Base-by-base conservation (phyloP, 2,797 vertebrate genomes). In the Chanos chanos region DNA sequence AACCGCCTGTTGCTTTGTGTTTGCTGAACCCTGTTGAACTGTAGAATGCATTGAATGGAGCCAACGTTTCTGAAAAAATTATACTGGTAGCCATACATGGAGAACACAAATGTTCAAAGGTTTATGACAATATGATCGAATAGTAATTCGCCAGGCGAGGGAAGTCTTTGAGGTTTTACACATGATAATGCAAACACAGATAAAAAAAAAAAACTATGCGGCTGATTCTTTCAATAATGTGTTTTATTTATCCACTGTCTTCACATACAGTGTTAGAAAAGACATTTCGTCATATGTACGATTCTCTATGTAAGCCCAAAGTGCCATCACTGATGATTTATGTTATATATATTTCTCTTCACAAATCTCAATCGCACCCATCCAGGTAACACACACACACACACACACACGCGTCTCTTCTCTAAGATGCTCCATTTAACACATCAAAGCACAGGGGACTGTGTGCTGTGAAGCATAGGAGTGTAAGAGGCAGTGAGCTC, bases 371-470 rank as follows among this genome's bases (percentile, higher is more conserved):
- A n/a, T 8, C 19, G 18, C 56, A 53, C 49, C 62, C 59, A 53
- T 59, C 41, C 43, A 50, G 48, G 59, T 44, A 34, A 43, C 34
- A 60, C 34, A 51, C 56, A 59, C 53, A 57, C 66, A 43, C 52
- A 37, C 36, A 39, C 47, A 37, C 56, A 52, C 59, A 55, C 43
- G 68, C 33, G 64, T 65, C 65, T 50, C 52, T 21, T 21, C 9
- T 40, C 47, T 4, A 73, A 61, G 62, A 67, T 18, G 60, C 43
- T 37, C 75, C 85, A 87, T 83, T 88, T 77, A 89, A 85, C 89
- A 92, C 90, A 94, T 96, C 91, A 95, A 94, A 94, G 89, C 80
- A 73, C 86, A 85, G 90, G 92, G n/a, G 88, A 83, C 72, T 37
- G 74, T 65, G 76, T 80, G 83, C 85, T 77, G 81, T 40, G 77